Percentiles rank a stretch among this genome's conserved stretches.
These are phyloP conservation scores for Mythimna loreyi DNA, from an alignment of 2,888 invertebrate genomes.

Conservation along the genomic window DNA sequence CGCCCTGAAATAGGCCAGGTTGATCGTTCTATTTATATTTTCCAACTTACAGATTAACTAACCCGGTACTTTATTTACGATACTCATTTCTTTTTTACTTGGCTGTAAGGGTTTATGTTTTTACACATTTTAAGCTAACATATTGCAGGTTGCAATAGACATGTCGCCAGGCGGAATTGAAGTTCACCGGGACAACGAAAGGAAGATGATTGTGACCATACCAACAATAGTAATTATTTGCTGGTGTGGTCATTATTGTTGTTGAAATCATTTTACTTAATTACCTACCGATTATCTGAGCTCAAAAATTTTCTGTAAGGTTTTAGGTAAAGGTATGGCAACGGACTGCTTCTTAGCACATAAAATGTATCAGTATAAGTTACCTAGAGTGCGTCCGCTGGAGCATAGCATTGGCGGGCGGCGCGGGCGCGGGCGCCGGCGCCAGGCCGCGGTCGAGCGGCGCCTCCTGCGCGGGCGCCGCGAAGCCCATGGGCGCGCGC, in stretches of 20 bases:
- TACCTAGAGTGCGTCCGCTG: conserved; percentile 94
- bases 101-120: too few species aligned
- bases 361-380: background rate
- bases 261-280: too few species aligned
- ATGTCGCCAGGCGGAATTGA: background rate
- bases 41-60: background rate
- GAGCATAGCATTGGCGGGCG: conserved; percentile 84
- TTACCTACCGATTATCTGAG: background rate
- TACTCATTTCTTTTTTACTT: too few species aligned
- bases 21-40: background rate
- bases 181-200: background rate
- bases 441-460: conserved; percentile 89
- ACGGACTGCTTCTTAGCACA: background rate
- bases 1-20: background rate
- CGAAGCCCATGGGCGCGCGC: conserved; percentile 90
- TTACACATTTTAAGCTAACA: background rate
- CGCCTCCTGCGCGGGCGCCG: conserved; percentile 91
- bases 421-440: conserved; percentile 86
- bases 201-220: too few species aligned
- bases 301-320: background rate
- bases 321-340: background rate
- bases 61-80: too few species aligned
- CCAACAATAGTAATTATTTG: too few species aligned
- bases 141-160: background rate
- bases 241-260: too few species aligned